A percentile compares a stretch with the other conserved stretches of the same genome.
These are phyloP conservation scores for Thryonomys swinderianus DNA, from an alignment of 2,113 vertebrate genomes.

Conservation along the genomic window DNA sequence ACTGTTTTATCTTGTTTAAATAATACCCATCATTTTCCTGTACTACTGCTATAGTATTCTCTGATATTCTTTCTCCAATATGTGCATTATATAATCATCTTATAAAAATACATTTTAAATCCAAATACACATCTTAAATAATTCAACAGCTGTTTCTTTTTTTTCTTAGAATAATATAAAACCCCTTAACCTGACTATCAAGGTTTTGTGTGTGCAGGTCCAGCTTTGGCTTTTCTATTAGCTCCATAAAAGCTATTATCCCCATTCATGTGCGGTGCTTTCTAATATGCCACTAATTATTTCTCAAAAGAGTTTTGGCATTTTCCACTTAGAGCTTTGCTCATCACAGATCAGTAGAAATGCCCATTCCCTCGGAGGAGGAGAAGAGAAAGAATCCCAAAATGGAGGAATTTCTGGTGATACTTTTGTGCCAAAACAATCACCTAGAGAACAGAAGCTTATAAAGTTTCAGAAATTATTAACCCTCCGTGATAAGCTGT, in stretches of 20 bases:
- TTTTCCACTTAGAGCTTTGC: not conserved
- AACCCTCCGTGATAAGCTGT: fast-evolving
- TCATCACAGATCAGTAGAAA: not conserved
- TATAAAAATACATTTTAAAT: not conserved
- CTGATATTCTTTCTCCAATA: not conserved
- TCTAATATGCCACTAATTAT: not conserved
- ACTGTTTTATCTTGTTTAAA: not conserved
- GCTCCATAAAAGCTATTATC: not conserved
- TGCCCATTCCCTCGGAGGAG: not conserved
- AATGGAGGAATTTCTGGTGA: not conserved
- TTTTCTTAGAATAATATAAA: not conserved
- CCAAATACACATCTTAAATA: not conserved
- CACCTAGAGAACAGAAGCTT: not conserved
- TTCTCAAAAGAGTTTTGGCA: not conserved
- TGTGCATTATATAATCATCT: not conserved
- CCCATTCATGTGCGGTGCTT: not conserved
- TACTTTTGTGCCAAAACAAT: not conserved
- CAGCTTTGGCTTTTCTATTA: not conserved
- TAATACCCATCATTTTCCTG: not conserved
- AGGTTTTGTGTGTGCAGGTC: not conserved
- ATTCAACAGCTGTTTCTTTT: not conserved
- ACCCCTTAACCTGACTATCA: not conserved
- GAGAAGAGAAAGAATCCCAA: not conserved
- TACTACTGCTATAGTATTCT: not conserved
- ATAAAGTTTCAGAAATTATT: not conserved